phyloP scores from a whole-genome alignment of 2,888 invertebrate genomes.

The Hyposoter didymator region DNA sequence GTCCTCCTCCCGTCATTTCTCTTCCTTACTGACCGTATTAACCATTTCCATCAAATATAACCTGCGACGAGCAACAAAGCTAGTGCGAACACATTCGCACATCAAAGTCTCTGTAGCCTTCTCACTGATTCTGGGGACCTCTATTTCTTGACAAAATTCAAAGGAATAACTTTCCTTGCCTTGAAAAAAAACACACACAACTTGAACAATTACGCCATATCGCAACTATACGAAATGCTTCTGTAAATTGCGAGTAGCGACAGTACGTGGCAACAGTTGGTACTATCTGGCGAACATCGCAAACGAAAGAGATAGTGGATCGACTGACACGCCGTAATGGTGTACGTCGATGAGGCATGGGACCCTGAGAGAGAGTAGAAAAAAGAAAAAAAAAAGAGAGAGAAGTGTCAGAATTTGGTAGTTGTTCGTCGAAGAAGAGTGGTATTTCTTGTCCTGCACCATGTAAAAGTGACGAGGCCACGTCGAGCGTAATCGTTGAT shows the following conservation, averaged over 20 bases:
- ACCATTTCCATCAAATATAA: too few species aligned
- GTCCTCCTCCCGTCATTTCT: too few species aligned
- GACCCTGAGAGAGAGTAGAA: conserved; percentile 1
- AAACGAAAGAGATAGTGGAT: conserved; percentile 22
- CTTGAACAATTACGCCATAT: not conserved
- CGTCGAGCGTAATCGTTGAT: conserved; percentile 20
- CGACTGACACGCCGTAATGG: conserved; percentile 23
- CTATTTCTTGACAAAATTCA: not conserved
- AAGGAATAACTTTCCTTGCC: not conserved
- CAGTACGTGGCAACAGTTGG: conserved; percentile 26
- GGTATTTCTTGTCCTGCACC: conserved; percentile 13
- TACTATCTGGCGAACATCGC: conserved; percentile 25
- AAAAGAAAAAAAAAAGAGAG: conserved; percentile 18
- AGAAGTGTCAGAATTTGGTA: conserved; percentile 43
- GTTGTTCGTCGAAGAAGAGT: not conserved
- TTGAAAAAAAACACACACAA: not conserved
- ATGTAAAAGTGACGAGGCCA: conserved; percentile 35
- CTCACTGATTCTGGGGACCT: too few species aligned
- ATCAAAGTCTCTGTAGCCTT: too few species aligned
- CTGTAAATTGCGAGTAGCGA: conserved; percentile 11
- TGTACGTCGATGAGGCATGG: conserved; percentile 17
- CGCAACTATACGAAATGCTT: not conserved
- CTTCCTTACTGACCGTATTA: too few species aligned
- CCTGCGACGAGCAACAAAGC: too few species aligned
- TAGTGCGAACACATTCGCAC: too few species aligned